A percentile compares a stretch with the other conserved stretches of the same genome.
phyloP scores from a whole-genome alignment of 2,888 invertebrate species.

The Eubasilissa splendida region DNA sequence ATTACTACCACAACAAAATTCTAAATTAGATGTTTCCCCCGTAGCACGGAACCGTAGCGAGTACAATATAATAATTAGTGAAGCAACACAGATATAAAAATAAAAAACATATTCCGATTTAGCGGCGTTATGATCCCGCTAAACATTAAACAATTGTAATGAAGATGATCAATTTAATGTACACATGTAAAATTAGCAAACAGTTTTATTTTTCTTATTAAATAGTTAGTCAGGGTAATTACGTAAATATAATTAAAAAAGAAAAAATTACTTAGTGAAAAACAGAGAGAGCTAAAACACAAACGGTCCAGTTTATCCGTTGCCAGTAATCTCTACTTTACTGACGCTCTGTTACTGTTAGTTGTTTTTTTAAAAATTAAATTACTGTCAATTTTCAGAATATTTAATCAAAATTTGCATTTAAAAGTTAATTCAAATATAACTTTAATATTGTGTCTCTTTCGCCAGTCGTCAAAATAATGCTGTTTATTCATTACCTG shows the following conservation, averaged over 20 bases:
- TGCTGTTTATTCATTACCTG: no score
- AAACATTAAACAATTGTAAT: conserved; percentile 14
- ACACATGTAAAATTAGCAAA: conserved; percentile 26
- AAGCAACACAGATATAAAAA: neutral
- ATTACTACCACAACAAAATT: conserved; percentile 42
- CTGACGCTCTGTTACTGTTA: no score
- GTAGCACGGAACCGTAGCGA: conserved; percentile 29
- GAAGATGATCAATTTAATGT: conserved; percentile 3
- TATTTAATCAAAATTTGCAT: no score
- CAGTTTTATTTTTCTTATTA: conserved; percentile 44
- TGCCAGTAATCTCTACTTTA: no score
- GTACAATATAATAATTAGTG: conserved; percentile 22
- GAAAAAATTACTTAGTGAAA: conserved; percentile 44
- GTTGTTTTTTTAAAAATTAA: no score
- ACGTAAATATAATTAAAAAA: conserved; percentile 55
- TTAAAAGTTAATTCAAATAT: no score
- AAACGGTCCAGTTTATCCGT: no score
- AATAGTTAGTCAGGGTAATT: conserved; percentile 58
- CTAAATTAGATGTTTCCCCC: conserved; percentile 48
- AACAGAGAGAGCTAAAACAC: conserved; percentile 41
- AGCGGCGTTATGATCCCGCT: conserved; percentile 8
- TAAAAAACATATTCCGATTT: conserved; percentile 6
- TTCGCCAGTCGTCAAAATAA: no score
- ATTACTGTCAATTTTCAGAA: no score
- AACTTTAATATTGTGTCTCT: no score